phyloP scores from a whole-genome alignment of 2,113 vertebrate species.

The Chinchilla lanigera region DNA sequence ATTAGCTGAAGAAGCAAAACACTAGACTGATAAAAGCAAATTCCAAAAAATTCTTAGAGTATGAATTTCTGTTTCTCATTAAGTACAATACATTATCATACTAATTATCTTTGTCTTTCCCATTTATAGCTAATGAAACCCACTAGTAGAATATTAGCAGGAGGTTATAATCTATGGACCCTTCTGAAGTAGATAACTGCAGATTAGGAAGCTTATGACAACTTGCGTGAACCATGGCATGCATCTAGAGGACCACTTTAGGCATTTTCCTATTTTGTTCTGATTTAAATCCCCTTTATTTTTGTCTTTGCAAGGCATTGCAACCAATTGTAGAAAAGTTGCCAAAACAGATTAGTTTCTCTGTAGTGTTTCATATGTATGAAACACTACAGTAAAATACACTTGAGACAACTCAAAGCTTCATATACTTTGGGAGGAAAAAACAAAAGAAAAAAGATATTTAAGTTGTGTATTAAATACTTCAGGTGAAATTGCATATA shows the following conservation, averaged over 20 bases:
- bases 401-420: not conserved
- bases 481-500: not conserved
- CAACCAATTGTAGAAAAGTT: not conserved
- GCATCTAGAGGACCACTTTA: not conserved
- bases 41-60: not conserved
- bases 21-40: not conserved
- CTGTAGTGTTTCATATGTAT: not conserved
- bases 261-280: not conserved
- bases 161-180: not conserved
- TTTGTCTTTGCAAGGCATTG: conserved; percentile 10
- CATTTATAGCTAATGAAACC: conserved; percentile 13
- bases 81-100: not conserved
- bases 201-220: not conserved
- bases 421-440: not conserved
- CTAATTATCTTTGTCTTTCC: not conserved
- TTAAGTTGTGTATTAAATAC: conserved; percentile 8
- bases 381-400: not conserved
- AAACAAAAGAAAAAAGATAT: not conserved
- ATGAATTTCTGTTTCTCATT: conserved; percentile 41
- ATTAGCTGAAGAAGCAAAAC: not conserved
- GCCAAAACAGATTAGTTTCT: not conserved
- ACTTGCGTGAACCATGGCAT: not conserved
- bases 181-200: not conserved
- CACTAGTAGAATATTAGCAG: not conserved
- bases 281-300: not conserved